A percentile compares a stretch with the other conserved stretches of the same genome.
These are phyloP conservation scores for Platyrinchus mystaceus DNA, from an alignment of 2,797 vertebrate genomes.

Conservation along the genomic window DNA sequence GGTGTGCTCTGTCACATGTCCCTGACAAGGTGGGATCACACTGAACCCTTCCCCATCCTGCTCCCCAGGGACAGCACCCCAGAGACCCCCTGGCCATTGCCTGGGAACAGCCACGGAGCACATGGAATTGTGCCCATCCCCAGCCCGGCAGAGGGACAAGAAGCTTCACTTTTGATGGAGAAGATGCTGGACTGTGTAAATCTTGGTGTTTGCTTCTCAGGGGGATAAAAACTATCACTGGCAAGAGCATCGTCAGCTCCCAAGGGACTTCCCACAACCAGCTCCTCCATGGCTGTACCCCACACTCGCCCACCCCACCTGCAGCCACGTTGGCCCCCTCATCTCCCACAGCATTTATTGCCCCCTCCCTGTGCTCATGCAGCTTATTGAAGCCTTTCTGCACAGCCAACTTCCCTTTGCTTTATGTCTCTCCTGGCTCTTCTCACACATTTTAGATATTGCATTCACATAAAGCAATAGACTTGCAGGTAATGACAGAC, in stretches of 20 bases:
- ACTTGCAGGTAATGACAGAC: conserved; percentile 33
- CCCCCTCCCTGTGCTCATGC: neutral
- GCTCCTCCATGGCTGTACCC: neutral
- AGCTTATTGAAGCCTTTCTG: neutral
- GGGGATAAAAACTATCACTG: neutral
- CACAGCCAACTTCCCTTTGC: neutral
- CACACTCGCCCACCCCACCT: neutral
- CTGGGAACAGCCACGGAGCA: neutral
- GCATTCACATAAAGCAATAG: conserved; percentile 50
- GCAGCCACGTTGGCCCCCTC: fast-evolving
- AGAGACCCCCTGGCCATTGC: too few species aligned
- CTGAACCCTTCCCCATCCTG: fast-evolving
- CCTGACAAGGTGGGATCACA: neutral
- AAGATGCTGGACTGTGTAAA: neutral
- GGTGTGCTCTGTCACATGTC: neutral
- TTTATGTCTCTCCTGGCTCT: conserved; percentile 38
- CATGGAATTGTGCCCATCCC: fast-evolving
- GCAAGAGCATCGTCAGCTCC: neutral
- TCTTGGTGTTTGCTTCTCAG: neutral
- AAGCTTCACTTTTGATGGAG: neutral
- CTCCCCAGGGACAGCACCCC: neutral
- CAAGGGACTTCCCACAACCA: neutral
- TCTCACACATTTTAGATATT: conserved; percentile 49
- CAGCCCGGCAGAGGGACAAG: neutral
- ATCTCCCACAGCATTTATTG: neutral